A percentile compares a stretch with the other conserved stretches of the same genome.
These are phyloP conservation scores for Trichonephila clavata DNA, from an alignment of 1,140 invertebrate species.

Conservation along the genomic window DNA sequence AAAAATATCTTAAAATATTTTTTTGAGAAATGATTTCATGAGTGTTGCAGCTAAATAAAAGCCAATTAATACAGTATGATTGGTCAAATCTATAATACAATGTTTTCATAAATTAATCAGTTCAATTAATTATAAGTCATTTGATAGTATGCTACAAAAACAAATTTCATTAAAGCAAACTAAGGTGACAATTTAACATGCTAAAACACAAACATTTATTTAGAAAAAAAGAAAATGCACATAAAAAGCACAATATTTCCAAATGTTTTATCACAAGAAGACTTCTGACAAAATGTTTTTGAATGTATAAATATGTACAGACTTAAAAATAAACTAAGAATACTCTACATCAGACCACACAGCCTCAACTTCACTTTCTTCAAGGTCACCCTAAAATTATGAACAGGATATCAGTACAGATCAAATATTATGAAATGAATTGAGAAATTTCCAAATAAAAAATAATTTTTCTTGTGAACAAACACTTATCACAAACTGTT, in stretches of 20 bases:
- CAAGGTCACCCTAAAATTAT: slow-evolving; percentile 81
- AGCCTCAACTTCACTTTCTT: slow-evolving; percentile 85
- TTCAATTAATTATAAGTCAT: not conserved
- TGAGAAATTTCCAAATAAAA: not conserved
- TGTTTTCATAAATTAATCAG: not conserved
- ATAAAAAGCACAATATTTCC: not conserved
- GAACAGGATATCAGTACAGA: not conserved
- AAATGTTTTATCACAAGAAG: not conserved
- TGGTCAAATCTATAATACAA: too few species aligned
- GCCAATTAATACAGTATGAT: too few species aligned
- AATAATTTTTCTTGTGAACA: not conserved
- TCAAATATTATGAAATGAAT: not conserved
- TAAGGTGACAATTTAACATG: not conserved
- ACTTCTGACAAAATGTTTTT: not conserved
- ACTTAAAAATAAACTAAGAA: slow-evolving; percentile 4
- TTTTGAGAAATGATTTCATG: too few species aligned
- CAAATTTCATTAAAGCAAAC: not conserved
- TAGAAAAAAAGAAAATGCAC: not conserved
- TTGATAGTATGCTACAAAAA: not conserved
- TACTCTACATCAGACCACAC: slow-evolving; percentile 79
- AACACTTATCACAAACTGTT: not conserved
- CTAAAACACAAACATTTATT: not conserved
- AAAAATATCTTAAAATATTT: too few species aligned
- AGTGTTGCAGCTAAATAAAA: too few species aligned
- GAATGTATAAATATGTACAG: not conserved